These are phyloP conservation scores for Bostrychus sinensis DNA, from an alignment of 2,113 vertebrate genomes.

Conservation along the genomic window DNA sequence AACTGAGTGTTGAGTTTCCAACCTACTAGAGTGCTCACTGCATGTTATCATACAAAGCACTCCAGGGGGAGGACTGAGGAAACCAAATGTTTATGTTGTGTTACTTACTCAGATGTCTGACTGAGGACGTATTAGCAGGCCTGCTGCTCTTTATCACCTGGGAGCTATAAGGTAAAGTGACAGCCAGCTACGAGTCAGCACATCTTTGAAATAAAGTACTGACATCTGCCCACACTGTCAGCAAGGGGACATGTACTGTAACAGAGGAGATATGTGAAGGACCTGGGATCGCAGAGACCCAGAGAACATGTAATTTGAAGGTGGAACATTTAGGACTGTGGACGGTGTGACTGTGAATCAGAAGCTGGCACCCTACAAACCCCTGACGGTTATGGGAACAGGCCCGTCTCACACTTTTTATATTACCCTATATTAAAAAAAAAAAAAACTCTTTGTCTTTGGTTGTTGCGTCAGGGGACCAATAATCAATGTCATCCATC, in stretches of 20 bases:
- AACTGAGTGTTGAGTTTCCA: background rate
- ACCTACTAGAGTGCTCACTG: background rate
- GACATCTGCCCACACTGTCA: slow-evolving; percentile 34
- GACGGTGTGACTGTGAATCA: too few species aligned
- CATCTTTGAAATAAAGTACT: slow-evolving; percentile 25
- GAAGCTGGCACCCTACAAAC: background rate
- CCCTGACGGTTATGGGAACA: slow-evolving; percentile 30
- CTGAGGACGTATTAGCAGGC: slow-evolving; percentile 19
- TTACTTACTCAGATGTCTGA: slow-evolving; percentile 24
- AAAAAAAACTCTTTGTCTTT: background rate
- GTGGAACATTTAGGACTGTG: slow-evolving; percentile 12
- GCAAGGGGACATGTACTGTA: slow-evolving; percentile 26
- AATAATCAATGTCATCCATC: background rate
- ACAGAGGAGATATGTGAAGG: slow-evolving; percentile 32
- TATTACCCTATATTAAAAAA: slow-evolving; percentile 37
- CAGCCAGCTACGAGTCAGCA: slow-evolving; percentile 48
- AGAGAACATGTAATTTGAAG: slow-evolving; percentile 28
- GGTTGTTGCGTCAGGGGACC: background rate
- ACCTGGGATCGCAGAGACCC: slow-evolving; percentile 42
- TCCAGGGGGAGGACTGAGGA: background rate
- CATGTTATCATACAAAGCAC: background rate
- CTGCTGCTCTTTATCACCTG: slow-evolving; percentile 22
- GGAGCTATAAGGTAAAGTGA: slow-evolving; percentile 42
- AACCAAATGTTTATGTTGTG: slow-evolving; percentile 13
- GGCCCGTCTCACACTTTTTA: slow-evolving; percentile 37